phyloP scores from a whole-genome alignment of 2,888 invertebrate genomes.

The Trichogramma dendrolimi region DNA sequence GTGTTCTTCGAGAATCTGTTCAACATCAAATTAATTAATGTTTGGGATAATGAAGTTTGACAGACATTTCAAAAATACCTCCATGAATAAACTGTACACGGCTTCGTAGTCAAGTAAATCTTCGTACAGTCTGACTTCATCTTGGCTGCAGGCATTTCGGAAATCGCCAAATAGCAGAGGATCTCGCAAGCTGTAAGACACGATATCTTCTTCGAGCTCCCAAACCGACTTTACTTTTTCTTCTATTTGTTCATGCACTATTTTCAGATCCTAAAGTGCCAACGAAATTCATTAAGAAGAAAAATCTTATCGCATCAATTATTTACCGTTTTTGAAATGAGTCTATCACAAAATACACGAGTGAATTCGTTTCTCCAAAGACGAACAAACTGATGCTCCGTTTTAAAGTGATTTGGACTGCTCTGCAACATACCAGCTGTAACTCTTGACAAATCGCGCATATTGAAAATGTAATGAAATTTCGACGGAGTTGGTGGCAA shows the following conservation, averaged over 20 bases:
- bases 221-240: constrained; percentile 60
- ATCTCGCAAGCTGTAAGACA: constrained; percentile 72
- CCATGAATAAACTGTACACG: constrained; percentile 80
- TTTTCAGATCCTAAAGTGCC: constrained; percentile 60
- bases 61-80: constrained; percentile 55
- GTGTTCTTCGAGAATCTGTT: constrained; percentile 77
- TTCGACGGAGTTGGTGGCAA: constrained; percentile 88
- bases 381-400: constrained; percentile 68
- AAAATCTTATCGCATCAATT: background rate
- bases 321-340: constrained; percentile 64
- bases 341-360: constrained; percentile 80
- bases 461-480: constrained; percentile 92
- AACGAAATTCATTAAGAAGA: background rate
- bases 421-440: constrained; percentile 77
- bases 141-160: constrained; percentile 77
- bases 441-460: constrained; percentile 83
- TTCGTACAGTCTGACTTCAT: constrained; percentile 77
- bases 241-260: constrained; percentile 61
- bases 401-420: constrained; percentile 66
- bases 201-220: constrained; percentile 51
- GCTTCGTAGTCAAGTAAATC: constrained; percentile 87
- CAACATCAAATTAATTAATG: background rate
- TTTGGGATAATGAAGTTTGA: background rate
- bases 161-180: constrained; percentile 87
- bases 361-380: constrained; percentile 90